phyloP scores from a whole-genome alignment of 1,140 invertebrate genomes.

The Neuroterus valhalla region DNA sequence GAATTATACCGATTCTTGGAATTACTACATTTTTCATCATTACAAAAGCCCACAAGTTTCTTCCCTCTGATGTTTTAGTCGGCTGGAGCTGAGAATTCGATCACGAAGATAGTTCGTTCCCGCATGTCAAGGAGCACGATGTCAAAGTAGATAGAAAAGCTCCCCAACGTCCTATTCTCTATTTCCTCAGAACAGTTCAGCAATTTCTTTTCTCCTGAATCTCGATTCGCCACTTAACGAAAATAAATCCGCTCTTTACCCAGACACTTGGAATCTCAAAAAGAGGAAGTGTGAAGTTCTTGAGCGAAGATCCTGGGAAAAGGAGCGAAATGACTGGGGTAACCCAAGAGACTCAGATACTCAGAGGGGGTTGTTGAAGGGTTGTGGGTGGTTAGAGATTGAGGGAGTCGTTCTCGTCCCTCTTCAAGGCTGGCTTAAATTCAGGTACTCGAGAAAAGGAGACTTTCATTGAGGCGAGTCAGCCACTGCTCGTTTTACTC shows the following conservation, averaged over 20 bases:
- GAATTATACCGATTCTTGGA: no score
- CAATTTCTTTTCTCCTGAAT: constrained; percentile 19
- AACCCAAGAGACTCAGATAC: constrained; percentile 6
- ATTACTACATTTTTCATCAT: no score
- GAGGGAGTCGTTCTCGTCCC: neutral
- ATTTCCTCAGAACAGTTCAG: neutral
- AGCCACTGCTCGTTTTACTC: constrained; percentile 45
- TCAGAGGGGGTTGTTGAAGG: constrained; percentile 24
- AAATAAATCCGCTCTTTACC: constrained; percentile 29
- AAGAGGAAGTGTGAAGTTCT: constrained; percentile 27
- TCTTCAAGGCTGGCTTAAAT: constrained; percentile 46
- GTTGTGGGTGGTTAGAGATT: constrained; percentile 6
- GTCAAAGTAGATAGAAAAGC: neutral
- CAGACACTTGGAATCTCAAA: constrained; percentile 22
- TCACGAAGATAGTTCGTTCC: no score
- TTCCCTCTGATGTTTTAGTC: no score
- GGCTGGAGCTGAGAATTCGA: no score
- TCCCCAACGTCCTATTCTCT: neutral
- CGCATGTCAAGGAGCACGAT: no score
- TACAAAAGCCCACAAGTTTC: no score
- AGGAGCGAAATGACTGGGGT: constrained; percentile 31
- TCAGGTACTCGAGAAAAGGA: constrained; percentile 51
- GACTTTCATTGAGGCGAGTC: constrained; percentile 53
- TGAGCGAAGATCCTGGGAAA: constrained; percentile 11
- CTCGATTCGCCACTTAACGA: constrained; percentile 25